Conservation (phyloP, 2,888 invertebrate species). For the Idaea aversata region DNA sequence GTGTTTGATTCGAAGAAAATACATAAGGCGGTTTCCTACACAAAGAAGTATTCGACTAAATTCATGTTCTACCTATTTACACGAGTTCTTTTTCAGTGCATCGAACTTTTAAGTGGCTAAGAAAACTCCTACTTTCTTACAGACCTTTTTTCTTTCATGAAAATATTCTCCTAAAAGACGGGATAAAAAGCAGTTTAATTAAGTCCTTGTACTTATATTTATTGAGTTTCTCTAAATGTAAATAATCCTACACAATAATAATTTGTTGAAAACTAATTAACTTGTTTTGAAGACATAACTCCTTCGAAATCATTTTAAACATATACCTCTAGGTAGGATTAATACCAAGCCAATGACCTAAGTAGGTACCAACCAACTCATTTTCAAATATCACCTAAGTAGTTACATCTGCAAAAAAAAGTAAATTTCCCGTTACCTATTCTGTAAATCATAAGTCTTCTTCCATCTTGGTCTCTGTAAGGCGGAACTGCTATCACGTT, state of each 20-base stretch:
- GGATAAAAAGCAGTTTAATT: background rate
- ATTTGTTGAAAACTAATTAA: too few relatives aligned
- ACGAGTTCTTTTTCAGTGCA: background rate
- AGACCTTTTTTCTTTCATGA: background rate
- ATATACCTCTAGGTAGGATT: too few relatives aligned
- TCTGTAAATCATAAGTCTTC: conserved; percentile 86
- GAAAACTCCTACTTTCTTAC: too few relatives aligned
- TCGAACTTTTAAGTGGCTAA: background rate
- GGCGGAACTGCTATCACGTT: conserved; percentile 87
- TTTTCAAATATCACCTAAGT: too few relatives aligned
- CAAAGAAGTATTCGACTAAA: background rate
- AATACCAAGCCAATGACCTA: too few relatives aligned
- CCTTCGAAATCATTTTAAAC: too few relatives aligned
- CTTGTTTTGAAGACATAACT: too few relatives aligned
- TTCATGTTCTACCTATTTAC: background rate
- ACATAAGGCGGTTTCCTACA: background rate
- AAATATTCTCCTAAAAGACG: background rate
- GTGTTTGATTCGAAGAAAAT: background rate
- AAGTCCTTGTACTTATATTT: too few relatives aligned
- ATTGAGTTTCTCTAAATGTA: too few relatives aligned
- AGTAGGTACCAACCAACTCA: too few relatives aligned
- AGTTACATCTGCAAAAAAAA: too few relatives aligned
- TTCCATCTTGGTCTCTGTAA: conserved; percentile 87
- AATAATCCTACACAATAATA: too few relatives aligned
- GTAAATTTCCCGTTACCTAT: conserved; percentile 70